Conservation (phyloP, 2,888 invertebrate species). For the Xiphydria camelus region DNA sequence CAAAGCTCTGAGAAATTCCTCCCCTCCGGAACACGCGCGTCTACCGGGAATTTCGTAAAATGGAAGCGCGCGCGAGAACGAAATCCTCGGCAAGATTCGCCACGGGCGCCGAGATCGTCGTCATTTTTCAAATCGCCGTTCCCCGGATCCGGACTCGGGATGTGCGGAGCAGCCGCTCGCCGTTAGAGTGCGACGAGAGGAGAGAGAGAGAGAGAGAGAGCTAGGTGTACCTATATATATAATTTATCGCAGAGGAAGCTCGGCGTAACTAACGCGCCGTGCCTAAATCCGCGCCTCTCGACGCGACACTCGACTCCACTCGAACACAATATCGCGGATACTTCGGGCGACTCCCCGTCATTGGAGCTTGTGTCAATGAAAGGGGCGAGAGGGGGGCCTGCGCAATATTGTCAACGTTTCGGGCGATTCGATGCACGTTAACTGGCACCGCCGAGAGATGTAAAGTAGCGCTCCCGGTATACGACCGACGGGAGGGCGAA, state of each 20-base stretch:
- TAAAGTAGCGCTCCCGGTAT: too few species aligned
- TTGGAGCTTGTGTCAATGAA: constrained; percentile 44
- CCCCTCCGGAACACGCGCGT: too few species aligned
- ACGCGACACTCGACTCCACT: constrained; percentile 38
- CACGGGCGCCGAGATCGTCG: too few species aligned
- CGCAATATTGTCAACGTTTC: constrained; percentile 50
- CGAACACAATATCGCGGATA: constrained; percentile 47
- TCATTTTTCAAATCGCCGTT: too few species aligned
- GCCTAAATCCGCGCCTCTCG: constrained; percentile 42
- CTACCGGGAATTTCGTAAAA: too few species aligned
- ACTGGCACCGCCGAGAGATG: constrained; percentile 24
- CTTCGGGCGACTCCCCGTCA: constrained; percentile 35
- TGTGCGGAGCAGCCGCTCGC: too few species aligned
- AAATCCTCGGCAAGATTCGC: too few species aligned
- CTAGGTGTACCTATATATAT: constrained; percentile 21
- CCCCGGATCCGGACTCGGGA: too few species aligned
- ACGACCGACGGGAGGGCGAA: too few species aligned
- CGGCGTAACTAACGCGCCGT: constrained; percentile 50
- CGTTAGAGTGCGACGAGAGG: too few species aligned
- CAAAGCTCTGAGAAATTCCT: too few species aligned
- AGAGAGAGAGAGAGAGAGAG: constrained; percentile 7
- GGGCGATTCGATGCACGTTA: constrained; percentile 52
- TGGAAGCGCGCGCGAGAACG: too few species aligned
- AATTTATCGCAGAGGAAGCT: constrained; percentile 46
- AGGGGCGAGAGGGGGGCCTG: constrained; percentile 30